Percentiles rank a stretch among this genome's conserved stretches.
These are phyloP conservation scores for Aphrophora alni DNA, from an alignment of 2,888 invertebrate species.

Conservation along the genomic window DNA sequence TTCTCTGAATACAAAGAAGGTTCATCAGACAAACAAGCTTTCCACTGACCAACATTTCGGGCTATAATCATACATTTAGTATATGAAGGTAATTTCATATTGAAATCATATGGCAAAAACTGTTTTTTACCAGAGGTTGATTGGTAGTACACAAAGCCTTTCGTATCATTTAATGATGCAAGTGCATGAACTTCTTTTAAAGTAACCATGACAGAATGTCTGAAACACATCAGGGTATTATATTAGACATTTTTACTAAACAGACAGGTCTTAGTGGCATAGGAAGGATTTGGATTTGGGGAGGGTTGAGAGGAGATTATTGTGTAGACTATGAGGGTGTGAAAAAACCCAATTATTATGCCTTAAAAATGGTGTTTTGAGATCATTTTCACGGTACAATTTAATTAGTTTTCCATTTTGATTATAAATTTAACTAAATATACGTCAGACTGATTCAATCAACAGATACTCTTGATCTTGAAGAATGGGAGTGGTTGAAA, in stretches of 20 bases:
- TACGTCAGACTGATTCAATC: too few relatives aligned
- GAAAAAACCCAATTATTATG: too few relatives aligned
- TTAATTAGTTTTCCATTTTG: too few relatives aligned
- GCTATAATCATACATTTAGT: conserved; percentile 65
- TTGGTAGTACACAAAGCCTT: conserved; percentile 34
- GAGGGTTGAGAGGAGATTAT: too few relatives aligned
- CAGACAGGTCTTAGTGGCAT: too few relatives aligned
- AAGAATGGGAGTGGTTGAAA: too few relatives aligned
- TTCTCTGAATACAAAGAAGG: conserved; percentile 50
- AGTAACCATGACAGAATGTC: conserved; percentile 58
- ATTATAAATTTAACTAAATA: too few relatives aligned
- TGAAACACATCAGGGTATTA: conserved; percentile 46
- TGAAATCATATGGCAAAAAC: conserved; percentile 2
- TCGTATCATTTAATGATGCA: conserved; percentile 44
- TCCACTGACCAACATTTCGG: conserved; percentile 70
- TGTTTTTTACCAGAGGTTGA: neutral
- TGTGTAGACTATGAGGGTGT: too few relatives aligned
- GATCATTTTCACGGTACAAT: too few relatives aligned
- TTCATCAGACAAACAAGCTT: conserved; percentile 59
- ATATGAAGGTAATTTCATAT: conserved; percentile 43
- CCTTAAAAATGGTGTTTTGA: too few relatives aligned
- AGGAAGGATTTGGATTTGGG: too few relatives aligned
- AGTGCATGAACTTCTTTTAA: conserved; percentile 55
- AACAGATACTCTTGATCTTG: too few relatives aligned
- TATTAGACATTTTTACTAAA: neutral